Conservation (phyloP, 2,113 vertebrate species). For the Megaceryle maxima region DNA sequence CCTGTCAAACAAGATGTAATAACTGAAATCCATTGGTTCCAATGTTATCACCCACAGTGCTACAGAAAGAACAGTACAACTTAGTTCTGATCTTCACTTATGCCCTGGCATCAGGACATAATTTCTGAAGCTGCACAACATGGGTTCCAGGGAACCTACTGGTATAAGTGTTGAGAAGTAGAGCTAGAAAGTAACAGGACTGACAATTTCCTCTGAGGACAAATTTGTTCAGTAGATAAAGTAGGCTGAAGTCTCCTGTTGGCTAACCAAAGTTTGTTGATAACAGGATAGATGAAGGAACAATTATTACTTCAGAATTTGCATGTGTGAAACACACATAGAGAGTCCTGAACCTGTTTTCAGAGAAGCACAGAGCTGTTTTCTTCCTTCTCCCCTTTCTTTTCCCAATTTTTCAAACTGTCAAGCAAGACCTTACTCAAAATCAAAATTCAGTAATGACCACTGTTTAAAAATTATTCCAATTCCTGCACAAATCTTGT, state of each 20-base stretch:
- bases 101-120: not conserved
- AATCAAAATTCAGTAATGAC: not conserved
- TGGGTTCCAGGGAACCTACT: not conserved
- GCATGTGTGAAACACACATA: not conserved
- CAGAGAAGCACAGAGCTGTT: not conserved
- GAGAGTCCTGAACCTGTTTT: not conserved
- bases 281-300: not conserved
- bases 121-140: not conserved
- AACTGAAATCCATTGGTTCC: not conserved
- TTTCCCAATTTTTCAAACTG: not conserved
- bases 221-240: not conserved
- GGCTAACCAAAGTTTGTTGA: not conserved
- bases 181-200: not conserved
- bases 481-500: not conserved
- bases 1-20: not conserved
- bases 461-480: not conserved
- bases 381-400: not conserved
- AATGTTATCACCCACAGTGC: not conserved
- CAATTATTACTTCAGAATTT: not conserved
- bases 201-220: not conserved
- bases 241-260: not conserved
- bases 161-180: not conserved
- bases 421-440: not conserved
- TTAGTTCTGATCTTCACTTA: not conserved
- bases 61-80: not conserved